phyloP scores from a whole-genome alignment of 2,888 invertebrate species.

The Tinea semifulvella region DNA sequence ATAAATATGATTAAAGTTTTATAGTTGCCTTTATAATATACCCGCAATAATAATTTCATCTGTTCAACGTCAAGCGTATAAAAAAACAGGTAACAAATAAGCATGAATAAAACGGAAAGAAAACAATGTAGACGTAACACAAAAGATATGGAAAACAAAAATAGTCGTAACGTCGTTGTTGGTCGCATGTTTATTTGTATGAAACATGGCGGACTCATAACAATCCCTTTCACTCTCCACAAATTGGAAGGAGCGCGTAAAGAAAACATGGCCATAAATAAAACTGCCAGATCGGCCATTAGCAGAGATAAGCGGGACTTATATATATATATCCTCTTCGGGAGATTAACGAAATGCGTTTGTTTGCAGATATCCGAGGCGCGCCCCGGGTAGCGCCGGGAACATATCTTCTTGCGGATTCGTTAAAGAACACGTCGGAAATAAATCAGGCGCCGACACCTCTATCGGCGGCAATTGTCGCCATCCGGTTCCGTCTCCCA shows the following conservation, averaged over 20 bases:
- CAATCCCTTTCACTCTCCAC: conserved; percentile 66
- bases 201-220: conserved; percentile 63
- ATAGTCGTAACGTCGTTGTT: conserved; percentile 54
- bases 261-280: conserved; percentile 66
- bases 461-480: conserved; percentile 48
- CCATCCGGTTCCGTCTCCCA: conserved; percentile 62
- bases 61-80: not conserved
- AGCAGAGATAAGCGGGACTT: conserved; percentile 61
- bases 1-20: not conserved
- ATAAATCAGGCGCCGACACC: conserved; percentile 47
- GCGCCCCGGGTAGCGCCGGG: conserved; percentile 47
- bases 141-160: conserved; percentile 36
- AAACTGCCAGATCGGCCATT: conserved; percentile 65
- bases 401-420: conserved; percentile 65
- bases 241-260: conserved; percentile 65
- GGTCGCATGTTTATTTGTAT: conserved; percentile 64
- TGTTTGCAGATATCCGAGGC: conserved; percentile 60
- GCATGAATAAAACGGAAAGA: conserved; percentile 1
- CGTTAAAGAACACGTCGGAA: conserved; percentile 66
- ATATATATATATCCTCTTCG: conserved; percentile 54
- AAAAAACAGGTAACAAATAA: not conserved
- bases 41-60: not conserved
- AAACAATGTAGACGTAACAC: conserved; percentile 39
- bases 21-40: not conserved
- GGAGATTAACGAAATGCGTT: conserved; percentile 60